These are phyloP conservation scores for Regulus satrapa DNA, from an alignment of 2,113 vertebrate species.

Conservation along the genomic window DNA sequence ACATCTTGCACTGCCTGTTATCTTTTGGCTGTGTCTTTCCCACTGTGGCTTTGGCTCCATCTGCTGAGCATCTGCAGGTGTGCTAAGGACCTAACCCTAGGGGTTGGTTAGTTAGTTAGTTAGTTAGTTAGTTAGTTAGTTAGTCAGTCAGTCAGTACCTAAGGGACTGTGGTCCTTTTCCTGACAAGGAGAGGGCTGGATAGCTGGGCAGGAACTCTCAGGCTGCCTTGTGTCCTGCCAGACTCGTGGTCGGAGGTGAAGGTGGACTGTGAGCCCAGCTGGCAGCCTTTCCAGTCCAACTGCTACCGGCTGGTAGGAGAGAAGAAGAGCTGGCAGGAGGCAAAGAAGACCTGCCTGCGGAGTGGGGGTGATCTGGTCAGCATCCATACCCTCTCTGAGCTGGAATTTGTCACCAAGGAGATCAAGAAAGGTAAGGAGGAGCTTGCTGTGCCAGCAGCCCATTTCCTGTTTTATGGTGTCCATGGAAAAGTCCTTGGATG, in stretches of 20 bases:
- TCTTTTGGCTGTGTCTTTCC: not conserved
- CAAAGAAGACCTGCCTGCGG: conserved; percentile 85
- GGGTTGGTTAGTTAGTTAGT: no score
- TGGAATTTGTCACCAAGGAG: conserved; percentile 89
- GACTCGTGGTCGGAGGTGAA: conserved; percentile 74
- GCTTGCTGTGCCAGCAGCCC: not conserved
- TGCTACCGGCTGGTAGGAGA: conserved; percentile 89
- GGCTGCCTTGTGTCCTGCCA: conserved; percentile 8
- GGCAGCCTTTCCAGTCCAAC: conserved; percentile 90
- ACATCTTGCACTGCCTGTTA: accelerated
- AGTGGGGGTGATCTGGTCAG: conserved; percentile 89
- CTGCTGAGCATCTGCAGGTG: not conserved
- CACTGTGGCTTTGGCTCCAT: not conserved
- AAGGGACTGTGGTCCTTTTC: not conserved
- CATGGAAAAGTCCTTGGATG: not conserved
- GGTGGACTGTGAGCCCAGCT: conserved; percentile 88
- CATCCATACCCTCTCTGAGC: conserved; percentile 88
- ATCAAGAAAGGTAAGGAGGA: conserved; percentile 81
- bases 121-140: no score
- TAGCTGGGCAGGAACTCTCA: not conserved
- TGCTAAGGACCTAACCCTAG: no score
- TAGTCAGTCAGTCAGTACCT: no score
- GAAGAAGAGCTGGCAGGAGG: conserved; percentile 85
- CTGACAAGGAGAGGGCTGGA: not conserved
- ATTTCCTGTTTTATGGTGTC: not conserved